Conservation (phyloP, 2,888 invertebrate genomes). For the Atherix ibis region DNA sequence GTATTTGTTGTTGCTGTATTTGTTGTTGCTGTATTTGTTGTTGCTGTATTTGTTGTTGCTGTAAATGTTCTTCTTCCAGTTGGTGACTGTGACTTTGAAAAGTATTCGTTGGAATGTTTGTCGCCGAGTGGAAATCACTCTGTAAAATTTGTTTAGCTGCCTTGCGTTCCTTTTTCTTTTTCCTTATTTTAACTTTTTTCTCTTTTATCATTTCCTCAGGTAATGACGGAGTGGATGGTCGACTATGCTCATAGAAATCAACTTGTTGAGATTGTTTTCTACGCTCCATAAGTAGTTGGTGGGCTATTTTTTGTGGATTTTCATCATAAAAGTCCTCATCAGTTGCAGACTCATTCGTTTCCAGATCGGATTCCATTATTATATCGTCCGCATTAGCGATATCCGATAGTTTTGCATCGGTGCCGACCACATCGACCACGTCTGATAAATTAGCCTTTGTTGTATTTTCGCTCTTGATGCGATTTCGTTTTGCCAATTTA, state of each 20-base stretch:
- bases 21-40: too few species aligned
- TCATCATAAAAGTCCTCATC: slow-evolving; percentile 81
- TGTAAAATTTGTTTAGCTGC: too few species aligned
- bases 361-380: slow-evolving; percentile 67
- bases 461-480: slow-evolving; percentile 19
- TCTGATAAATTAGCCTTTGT: slow-evolving; percentile 31
- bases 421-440: slow-evolving; percentile 35
- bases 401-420: slow-evolving; percentile 21
- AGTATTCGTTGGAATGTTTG: too few species aligned
- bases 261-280: slow-evolving; percentile 48
- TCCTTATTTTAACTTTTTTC: slow-evolving; percentile 44
- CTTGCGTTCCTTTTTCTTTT: slow-evolving; percentile 48
- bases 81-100: too few species aligned
- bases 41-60: too few species aligned
- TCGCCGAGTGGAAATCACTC: too few species aligned
- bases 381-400: slow-evolving; percentile 41
- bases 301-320: slow-evolving; percentile 59
- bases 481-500: slow-evolving; percentile 35
- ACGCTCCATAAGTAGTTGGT: slow-evolving; percentile 57
- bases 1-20: too few species aligned
- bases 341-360: slow-evolving; percentile 70
- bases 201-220: slow-evolving; percentile 31
- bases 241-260: slow-evolving; percentile 44
- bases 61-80: too few species aligned
- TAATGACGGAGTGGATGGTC: slow-evolving; percentile 46